Percentiles rank a stretch among this genome's conserved stretches.
Conservation (phyloP, 2,797 vertebrate genomes). For the Yasuhikotakia modesta region DNA sequence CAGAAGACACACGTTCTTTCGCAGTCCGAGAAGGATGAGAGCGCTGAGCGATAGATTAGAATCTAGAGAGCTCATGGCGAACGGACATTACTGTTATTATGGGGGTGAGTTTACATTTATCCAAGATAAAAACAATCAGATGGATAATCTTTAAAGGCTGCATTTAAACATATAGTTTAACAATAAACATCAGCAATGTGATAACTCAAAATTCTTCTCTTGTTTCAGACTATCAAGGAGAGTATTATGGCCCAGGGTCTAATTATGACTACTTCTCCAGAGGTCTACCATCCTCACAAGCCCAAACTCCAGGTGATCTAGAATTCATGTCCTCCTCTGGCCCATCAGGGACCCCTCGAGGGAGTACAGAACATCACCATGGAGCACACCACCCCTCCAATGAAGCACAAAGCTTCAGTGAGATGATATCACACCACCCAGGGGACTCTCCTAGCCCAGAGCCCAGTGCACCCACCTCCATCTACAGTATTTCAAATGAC, state of each 20-base stretch:
- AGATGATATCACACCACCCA: constrained; percentile 85
- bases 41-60: constrained; percentile 81
- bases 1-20: constrained; percentile 91
- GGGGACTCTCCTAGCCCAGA: constrained; percentile 93
- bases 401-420: constrained; percentile 90
- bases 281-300: constrained; percentile 89
- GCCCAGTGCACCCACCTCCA: constrained; percentile 84
- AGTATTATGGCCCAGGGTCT: constrained; percentile 89
- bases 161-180: too few species aligned
- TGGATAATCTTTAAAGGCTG: neutral
- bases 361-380: constrained; percentile 80
- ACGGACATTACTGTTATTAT: constrained; percentile 91
- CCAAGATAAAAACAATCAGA: neutral
- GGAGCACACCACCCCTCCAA: constrained; percentile 85
- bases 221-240: constrained; percentile 87
- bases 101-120: constrained; percentile 79
- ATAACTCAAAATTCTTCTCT: neutral
- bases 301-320: constrained; percentile 92
- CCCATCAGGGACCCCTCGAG: constrained; percentile 84
- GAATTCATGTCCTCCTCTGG: constrained; percentile 89
- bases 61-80: constrained; percentile 86
- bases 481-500: constrained; percentile 90
- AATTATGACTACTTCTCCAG: constrained; percentile 95
- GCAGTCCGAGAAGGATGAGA: constrained; percentile 92
- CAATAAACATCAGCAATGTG: neutral